These are phyloP conservation scores for Teleogryllus occipitalis DNA, from an alignment of 1,140 invertebrate genomes.

Conservation along the genomic window DNA sequence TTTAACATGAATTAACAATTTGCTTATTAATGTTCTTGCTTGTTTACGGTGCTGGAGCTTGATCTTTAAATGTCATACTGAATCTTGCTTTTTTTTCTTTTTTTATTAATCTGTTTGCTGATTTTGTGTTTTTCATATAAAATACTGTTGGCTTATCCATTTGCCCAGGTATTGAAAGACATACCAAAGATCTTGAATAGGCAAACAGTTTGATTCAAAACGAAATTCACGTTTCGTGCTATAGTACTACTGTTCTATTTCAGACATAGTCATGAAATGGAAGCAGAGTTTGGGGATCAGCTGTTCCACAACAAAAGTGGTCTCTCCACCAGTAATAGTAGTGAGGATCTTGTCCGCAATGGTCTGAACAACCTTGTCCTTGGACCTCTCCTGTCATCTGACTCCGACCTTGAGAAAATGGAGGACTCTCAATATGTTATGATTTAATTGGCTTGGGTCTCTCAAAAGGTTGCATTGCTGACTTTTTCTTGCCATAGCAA, in stretches of 20 bases:
- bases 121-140: too few species aligned
- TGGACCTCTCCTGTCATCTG: constrained; percentile 13
- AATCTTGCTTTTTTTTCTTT: too few species aligned
- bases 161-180: too few species aligned
- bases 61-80: too few species aligned
- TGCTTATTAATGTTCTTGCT: too few species aligned
- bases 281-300: constrained; percentile 28
- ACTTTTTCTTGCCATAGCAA: not conserved
- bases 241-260: constrained; percentile 33
- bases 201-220: too few species aligned
- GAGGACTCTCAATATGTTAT: constrained; percentile 11
- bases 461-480: not conserved
- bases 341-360: constrained; percentile 26
- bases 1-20: too few species aligned
- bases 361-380: constrained; percentile 27
- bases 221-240: too few species aligned
- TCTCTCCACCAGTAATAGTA: constrained; percentile 18
- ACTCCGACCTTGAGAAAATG: not conserved
- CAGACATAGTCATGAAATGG: constrained; percentile 43
- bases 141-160: too few species aligned
- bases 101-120: too few species aligned
- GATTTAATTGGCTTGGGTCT: constrained; percentile 2
- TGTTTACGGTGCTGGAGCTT: too few species aligned
- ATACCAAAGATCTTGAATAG: too few species aligned
- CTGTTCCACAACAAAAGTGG: constrained; percentile 4